These are phyloP conservation scores for Serrognathus titanus DNA, from an alignment of 2,888 invertebrate genomes.

Conservation along the genomic window DNA sequence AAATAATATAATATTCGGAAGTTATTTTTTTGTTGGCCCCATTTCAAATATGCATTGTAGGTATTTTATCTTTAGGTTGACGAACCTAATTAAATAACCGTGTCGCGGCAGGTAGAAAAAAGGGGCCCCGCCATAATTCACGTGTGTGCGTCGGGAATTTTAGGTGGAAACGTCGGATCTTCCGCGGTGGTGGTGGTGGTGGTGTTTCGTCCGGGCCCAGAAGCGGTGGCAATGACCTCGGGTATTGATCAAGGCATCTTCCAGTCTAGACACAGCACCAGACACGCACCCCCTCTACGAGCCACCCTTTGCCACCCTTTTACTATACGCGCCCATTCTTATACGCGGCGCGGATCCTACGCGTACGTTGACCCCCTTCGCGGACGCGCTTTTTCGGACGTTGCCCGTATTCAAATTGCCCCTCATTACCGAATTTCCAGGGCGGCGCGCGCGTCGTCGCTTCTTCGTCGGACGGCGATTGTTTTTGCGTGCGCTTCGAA, in stretches of 20 bases:
- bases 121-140: no score
- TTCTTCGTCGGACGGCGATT: neutral
- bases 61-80: no score
- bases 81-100: no score
- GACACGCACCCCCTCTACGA: slow-evolving; percentile 24
- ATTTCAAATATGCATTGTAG: no score
- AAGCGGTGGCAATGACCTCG: slow-evolving; percentile 27
- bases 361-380: slow-evolving; percentile 2
- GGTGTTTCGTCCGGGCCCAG: slow-evolving; percentile 1
- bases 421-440: no score
- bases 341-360: slow-evolving; percentile 5
- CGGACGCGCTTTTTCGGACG: neutral
- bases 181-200: neutral
- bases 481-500: neutral
- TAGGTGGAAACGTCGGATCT: neutral
- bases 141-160: neutral
- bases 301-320: slow-evolving; percentile 16
- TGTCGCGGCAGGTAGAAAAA: no score
- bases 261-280: slow-evolving; percentile 29
- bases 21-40: no score
- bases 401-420: neutral
- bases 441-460: neutral
- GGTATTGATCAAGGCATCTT: slow-evolving; percentile 30
- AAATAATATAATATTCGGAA: no score
- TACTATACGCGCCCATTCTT: slow-evolving; percentile 1